Evolutionary conservation across 2,888 invertebrate genomes (phyloP).

Genomic region (Leistus spinibarbis): DNA sequence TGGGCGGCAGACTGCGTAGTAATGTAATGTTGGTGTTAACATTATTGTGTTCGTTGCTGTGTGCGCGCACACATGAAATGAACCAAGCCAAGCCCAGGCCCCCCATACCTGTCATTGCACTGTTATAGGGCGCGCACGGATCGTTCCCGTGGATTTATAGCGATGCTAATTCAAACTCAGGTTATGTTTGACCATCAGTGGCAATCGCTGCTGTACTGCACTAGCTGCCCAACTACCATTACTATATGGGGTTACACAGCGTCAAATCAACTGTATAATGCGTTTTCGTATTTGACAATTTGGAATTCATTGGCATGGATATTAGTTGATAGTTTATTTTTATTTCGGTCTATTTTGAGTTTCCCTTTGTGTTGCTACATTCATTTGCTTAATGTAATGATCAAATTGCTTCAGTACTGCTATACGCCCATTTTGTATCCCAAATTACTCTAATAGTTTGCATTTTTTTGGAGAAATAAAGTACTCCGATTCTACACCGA

Average conservation of each 20-base stretch:
- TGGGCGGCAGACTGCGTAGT: slow-evolving; percentile 20
- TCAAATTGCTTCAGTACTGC: too few species aligned
- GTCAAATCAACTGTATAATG: not conserved
- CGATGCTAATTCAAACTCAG: slow-evolving; percentile 18
- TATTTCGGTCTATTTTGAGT: too few species aligned
- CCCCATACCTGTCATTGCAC: not conserved
- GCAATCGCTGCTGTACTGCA: not conserved
- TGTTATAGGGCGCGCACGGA: slow-evolving; percentile 5
- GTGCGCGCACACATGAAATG: not conserved
- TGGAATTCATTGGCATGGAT: not conserved
- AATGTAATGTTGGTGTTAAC: slow-evolving; percentile 36
- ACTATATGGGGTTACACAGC: not conserved
- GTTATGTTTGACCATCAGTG: not conserved
- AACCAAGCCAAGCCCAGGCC: too few species aligned
- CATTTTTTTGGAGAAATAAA: too few species aligned
- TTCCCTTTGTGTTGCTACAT: too few species aligned
- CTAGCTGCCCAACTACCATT: not conserved
- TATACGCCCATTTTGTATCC: too few species aligned
- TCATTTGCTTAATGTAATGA: too few species aligned
- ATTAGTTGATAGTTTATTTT: not conserved
- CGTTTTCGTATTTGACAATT: not conserved
- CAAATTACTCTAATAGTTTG: too few species aligned
- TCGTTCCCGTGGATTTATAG: slow-evolving; percentile 12
- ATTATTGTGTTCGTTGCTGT: slow-evolving; percentile 21
- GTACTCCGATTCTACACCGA: too few species aligned